Base-by-base conservation (phyloP, 2,888 invertebrate genomes). In the Slavum lentiscoides region DNA sequence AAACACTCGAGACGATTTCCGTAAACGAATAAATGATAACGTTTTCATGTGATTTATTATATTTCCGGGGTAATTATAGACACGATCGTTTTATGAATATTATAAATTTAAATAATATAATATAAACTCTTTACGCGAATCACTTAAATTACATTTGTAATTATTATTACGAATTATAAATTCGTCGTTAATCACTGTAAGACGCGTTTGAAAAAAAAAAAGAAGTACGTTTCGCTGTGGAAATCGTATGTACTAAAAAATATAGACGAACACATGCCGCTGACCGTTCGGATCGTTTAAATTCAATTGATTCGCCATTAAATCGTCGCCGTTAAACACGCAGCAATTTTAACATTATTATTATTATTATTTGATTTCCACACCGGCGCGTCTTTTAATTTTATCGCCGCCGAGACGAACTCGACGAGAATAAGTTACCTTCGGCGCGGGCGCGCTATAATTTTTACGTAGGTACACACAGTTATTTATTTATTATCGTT, bases 401-500 rank as follows among this genome's bases (percentile, higher is more conserved):
- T 61, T 61, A 21, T 23, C 5, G 19, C 8, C 55, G 9, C 8
- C 55, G 9, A 21, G 11, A 21, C 21, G 59, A 11, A 21, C 55
- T 21, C 4, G 4, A 30, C 30, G 30, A 30, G 30, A 30, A n/a
- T n/a, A n/a, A 11, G 11, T 7, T 49, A 73, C 43, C 59, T 23
- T 23, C 58, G 2, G 30, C 30, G 30, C 30, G 30, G 2, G 30
- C 30, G 13, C n/a, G 23, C 17, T 13, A 43, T 23, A 13, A 49
- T 62, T 62, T 7, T 8, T n/a, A 5, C 30, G 59, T 30, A 61
- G 2, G 30, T 30, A 30, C 30, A 30, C 21, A 2, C 23, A 6
- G 43, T 73, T 73, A 62, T 62, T 73, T 62, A 73, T 73, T 61
- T 73, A 73, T 61, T 37, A 5, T 61, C 73, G 13, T 43, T 62